A percentile compares a stretch with the other conserved stretches of the same genome.
phyloP scores from a whole-genome alignment of 2,113 vertebrate genomes.

The Otus sunia region DNA sequence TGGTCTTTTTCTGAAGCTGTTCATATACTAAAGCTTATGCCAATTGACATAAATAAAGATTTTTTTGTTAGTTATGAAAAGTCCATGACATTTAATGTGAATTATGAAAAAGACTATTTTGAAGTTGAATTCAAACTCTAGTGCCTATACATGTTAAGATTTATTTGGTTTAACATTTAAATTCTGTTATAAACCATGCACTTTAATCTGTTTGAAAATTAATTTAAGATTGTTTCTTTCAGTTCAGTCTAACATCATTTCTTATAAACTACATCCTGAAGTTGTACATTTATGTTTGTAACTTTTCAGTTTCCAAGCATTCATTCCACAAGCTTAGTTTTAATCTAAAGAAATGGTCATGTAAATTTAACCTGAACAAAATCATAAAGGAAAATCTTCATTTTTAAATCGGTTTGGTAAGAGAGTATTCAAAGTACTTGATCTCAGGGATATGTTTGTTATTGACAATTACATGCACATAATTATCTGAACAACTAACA shows the following conservation, averaged over 20 bases:
- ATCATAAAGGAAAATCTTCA: background rate
- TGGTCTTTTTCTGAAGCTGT: background rate
- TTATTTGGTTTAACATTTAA: background rate
- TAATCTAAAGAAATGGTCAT: background rate
- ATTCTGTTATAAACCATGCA: background rate
- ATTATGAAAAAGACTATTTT: background rate
- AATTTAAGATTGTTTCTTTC: background rate
- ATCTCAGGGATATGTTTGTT: background rate
- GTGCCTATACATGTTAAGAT: background rate
- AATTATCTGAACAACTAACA: background rate
- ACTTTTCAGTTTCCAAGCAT: background rate
- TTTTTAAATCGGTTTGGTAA: background rate
- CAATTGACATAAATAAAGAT: background rate
- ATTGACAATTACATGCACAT: background rate
- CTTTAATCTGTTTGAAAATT: background rate
- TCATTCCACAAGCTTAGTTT: background rate
- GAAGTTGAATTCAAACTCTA: background rate
- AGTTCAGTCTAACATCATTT: background rate
- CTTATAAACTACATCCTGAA: background rate
- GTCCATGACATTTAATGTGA: background rate
- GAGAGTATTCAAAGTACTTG: background rate
- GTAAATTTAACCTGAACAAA: background rate
- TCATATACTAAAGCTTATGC: background rate
- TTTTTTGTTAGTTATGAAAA: background rate
- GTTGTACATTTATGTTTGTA: background rate